These are phyloP conservation scores for Polypedilum pembai DNA, from an alignment of 1,140 invertebrate species.

Conservation along the genomic window DNA sequence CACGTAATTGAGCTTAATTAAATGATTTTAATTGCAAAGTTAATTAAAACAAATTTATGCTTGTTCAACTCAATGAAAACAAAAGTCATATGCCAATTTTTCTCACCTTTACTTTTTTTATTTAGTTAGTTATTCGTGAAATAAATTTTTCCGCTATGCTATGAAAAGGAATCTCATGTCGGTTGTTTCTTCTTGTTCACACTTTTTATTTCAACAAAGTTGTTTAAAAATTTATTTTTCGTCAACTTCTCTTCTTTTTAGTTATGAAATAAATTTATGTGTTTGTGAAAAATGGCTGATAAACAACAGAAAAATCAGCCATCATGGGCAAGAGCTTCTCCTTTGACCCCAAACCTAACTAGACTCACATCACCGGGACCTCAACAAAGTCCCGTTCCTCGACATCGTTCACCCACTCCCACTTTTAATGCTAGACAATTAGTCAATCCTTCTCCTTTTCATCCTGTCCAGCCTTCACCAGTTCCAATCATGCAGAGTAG, in stretches of 20 bases:
- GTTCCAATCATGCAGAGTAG: neutral
- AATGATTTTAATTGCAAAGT: too few relatives aligned
- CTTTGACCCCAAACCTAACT: neutral
- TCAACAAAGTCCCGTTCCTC: neutral
- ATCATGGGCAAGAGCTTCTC: neutral
- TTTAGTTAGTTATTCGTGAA: neutral
- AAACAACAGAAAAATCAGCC: constrained; percentile 10
- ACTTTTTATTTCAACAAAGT: neutral
- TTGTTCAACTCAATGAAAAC: too few relatives aligned
- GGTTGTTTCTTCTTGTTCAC: too few relatives aligned
- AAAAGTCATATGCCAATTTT: neutral
- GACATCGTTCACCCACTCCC: neutral
- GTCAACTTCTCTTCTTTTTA: neutral
- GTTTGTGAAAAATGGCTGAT: constrained; percentile 21
- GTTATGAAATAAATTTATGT: neutral
- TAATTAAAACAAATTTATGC: too few relatives aligned
- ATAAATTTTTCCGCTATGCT: too few relatives aligned
- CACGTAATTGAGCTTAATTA: too few relatives aligned
- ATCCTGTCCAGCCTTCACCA: neutral
- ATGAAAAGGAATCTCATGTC: too few relatives aligned
- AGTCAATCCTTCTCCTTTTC: neutral
- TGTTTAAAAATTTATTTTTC: neutral
- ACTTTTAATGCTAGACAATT: constrained; percentile 16
- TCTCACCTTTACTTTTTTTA: neutral
- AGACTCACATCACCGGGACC: neutral